phyloP scores from a whole-genome alignment of 1,140 invertebrate species.

The Drosophila ogumai region DNA sequence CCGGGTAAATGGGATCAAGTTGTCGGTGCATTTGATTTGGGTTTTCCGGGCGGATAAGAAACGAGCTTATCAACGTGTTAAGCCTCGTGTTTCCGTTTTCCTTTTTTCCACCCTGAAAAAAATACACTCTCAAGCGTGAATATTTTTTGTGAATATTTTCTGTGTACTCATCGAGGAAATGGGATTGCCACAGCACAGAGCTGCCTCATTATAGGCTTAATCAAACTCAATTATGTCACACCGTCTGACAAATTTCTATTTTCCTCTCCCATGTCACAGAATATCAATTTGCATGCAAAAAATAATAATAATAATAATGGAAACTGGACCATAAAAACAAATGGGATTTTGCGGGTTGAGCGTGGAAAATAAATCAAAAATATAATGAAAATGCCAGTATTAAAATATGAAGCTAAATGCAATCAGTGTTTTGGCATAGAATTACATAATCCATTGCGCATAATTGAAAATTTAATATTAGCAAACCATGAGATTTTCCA shows the following conservation, averaged over 20 bases:
- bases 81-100: conserved; percentile 23
- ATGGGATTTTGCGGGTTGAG: conserved; percentile 14
- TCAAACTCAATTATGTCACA: conserved; percentile 60
- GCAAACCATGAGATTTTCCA: conserved; percentile 10
- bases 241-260: conserved; percentile 35
- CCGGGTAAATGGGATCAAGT: conserved; percentile 57
- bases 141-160: conserved; percentile 22
- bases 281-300: conserved; percentile 60
- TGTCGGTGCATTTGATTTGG: conserved; percentile 64
- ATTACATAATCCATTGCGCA: conserved; percentile 57
- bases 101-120: background rate
- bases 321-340: conserved; percentile 16
- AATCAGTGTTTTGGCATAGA: conserved; percentile 47
- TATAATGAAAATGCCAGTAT: conserved; percentile 36
- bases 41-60: conserved; percentile 49
- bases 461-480: conserved; percentile 66
- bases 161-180: conserved; percentile 15
- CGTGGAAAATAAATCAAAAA: conserved; percentile 46
- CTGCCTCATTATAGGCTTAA: conserved; percentile 24
- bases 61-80: conserved; percentile 48
- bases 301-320: conserved; percentile 12
- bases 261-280: conserved; percentile 21
- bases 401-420: conserved; percentile 36
- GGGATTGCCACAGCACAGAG: background rate
- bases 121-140: background rate